phyloP scores from a whole-genome alignment of 2,888 invertebrate species.

The Phrixothrix hirtus region DNA sequence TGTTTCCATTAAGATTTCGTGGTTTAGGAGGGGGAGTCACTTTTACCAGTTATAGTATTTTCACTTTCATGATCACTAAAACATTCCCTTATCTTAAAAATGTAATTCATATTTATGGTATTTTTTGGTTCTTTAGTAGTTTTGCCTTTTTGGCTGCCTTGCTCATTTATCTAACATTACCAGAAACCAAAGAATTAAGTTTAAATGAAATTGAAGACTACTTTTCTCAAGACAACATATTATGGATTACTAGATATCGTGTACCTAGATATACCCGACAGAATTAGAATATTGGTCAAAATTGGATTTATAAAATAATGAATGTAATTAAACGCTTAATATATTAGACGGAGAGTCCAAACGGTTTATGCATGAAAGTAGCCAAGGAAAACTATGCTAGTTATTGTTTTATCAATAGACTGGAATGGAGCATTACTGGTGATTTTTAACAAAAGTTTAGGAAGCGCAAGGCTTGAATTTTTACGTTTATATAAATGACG shows the following conservation, averaged over 20 bases:
- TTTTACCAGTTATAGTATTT: slow-evolving; percentile 71
- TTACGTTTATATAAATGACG: too few species aligned
- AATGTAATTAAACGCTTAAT: too few species aligned
- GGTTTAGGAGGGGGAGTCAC: slow-evolving; percentile 75
- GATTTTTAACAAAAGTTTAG: too few species aligned
- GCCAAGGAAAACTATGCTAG: too few species aligned
- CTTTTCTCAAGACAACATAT: slow-evolving; percentile 67
- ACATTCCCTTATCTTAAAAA: slow-evolving; percentile 67
- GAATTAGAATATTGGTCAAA: too few species aligned
- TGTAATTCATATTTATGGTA: slow-evolving; percentile 65
- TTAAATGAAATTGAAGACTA: slow-evolving; percentile 78
- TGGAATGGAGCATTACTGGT: too few species aligned
- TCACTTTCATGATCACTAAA: slow-evolving; percentile 71
- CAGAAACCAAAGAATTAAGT: slow-evolving; percentile 74
- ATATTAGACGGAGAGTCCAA: too few species aligned
- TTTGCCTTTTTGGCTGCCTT: slow-evolving; percentile 66
- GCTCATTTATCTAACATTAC: slow-evolving; percentile 69
- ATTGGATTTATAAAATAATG: too few species aligned
- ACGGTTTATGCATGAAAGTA: too few species aligned
- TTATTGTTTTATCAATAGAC: too few species aligned
- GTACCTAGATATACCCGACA: not conserved
- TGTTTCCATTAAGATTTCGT: slow-evolving; percentile 72
- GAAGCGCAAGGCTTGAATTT: too few species aligned
- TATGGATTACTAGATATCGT: slow-evolving; percentile 63
- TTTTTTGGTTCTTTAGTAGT: slow-evolving; percentile 71